A percentile compares a stretch with the other conserved stretches of the same genome.
These are phyloP conservation scores for Chelon labrosus DNA, from an alignment of 2,797 vertebrate species.

Conservation along the genomic window DNA sequence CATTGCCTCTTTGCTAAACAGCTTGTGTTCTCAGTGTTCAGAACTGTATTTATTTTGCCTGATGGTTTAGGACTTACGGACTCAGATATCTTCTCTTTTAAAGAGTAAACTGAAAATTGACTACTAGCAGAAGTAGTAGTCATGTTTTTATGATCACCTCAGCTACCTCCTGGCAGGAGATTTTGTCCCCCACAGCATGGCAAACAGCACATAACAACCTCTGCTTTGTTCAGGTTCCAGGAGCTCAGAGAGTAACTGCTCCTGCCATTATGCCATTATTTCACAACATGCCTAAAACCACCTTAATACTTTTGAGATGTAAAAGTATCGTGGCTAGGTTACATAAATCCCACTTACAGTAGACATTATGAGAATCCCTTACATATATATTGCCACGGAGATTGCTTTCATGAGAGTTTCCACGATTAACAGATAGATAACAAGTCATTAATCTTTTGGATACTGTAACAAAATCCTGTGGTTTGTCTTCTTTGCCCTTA, in stretches of 20 bases:
- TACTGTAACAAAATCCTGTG: background rate
- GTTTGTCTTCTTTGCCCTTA: background rate
- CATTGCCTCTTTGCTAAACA: slow-evolving; percentile 27
- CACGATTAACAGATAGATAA: slow-evolving; percentile 2
- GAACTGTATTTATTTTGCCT: background rate
- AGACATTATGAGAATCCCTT: background rate
- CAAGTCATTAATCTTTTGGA: background rate
- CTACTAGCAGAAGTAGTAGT: background rate
- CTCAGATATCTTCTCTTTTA: background rate
- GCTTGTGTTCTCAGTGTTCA: slow-evolving; percentile 7
- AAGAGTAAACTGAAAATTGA: background rate
- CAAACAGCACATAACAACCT: slow-evolving; percentile 28
- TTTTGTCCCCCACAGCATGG: slow-evolving; percentile 7
- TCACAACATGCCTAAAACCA: slow-evolving; percentile 63
- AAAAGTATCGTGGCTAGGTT: slow-evolving; percentile 47
- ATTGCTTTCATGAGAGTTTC: slow-evolving; percentile 7
- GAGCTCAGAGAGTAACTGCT: slow-evolving; percentile 35
- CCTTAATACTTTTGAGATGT: slow-evolving; percentile 47
- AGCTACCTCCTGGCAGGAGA: slow-evolving; percentile 8
- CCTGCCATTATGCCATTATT: slow-evolving; percentile 57
- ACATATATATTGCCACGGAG: slow-evolving; percentile 4
- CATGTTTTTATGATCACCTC: slow-evolving; percentile 4
- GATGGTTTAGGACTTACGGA: background rate
- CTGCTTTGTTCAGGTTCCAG: slow-evolving; percentile 54
- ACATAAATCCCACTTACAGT: slow-evolving; percentile 39